Conservation (phyloP, 2,113 vertebrate species). For the Notarius quadriscutis region DNA sequence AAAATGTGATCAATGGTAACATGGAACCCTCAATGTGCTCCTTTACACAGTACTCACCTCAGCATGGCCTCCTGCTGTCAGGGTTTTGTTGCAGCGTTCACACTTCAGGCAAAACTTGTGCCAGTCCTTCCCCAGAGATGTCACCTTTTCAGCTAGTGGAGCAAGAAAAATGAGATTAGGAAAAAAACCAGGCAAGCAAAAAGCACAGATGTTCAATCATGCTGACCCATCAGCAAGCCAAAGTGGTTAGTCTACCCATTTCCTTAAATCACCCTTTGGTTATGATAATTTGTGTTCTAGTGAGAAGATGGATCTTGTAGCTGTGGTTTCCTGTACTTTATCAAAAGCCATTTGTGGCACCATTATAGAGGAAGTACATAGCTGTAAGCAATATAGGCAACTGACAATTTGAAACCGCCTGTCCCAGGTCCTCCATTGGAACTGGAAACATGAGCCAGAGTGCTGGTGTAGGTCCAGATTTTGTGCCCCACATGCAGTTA, state of each 20-base stretch:
- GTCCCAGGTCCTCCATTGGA: background rate
- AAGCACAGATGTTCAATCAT: background rate
- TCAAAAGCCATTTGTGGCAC: constrained; percentile 1
- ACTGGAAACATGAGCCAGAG: too few species aligned
- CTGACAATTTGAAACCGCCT: background rate
- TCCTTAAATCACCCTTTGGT: constrained; percentile 28
- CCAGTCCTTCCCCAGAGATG: constrained; percentile 95
- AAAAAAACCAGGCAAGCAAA: background rate
- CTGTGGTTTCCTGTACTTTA: constrained; percentile 16
- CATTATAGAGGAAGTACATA: background rate
- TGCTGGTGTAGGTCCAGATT: background rate
- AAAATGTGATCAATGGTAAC: constrained; percentile 15
- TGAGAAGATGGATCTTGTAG: constrained; percentile 31
- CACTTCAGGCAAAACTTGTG: constrained; percentile 92
- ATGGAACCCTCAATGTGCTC: background rate
- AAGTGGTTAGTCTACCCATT: background rate
- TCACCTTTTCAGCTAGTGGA: constrained; percentile 88
- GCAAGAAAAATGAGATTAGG: constrained; percentile 45
- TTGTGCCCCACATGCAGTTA: background rate
- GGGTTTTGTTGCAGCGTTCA: constrained; percentile 91
- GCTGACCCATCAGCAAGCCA: background rate
- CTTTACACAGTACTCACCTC: constrained; percentile 76
- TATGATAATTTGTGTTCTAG: constrained; percentile 35
- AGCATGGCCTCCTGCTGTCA: constrained; percentile 85
- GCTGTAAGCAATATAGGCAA: background rate